Evolutionary conservation across 2,113 vertebrate genomes (phyloP).

Genomic region (Pampusana beccarii): DNA sequence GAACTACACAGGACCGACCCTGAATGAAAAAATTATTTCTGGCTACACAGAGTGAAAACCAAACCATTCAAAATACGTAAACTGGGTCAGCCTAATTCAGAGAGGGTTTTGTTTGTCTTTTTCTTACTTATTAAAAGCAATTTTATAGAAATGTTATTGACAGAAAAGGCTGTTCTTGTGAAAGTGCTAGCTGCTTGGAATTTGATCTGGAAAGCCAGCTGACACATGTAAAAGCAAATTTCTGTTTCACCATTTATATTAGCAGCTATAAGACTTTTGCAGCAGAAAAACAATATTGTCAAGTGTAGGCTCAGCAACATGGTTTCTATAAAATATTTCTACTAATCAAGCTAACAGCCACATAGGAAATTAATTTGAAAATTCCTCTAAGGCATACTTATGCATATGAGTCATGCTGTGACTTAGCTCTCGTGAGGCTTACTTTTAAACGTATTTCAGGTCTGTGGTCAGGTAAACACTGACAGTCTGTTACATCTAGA

Average conservation of each 20-base stretch:
- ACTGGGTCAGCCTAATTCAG: not conserved
- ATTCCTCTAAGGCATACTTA: constrained; percentile 10
- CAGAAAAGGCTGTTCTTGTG: not conserved
- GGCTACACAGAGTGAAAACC: not conserved
- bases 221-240: not conserved
- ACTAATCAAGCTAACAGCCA: not conserved
- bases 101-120: not conserved
- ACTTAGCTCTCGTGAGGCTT: not conserved
- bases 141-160: not conserved
- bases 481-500: not conserved
- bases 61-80: not conserved
- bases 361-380: constrained; percentile 1
- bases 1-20: not conserved
- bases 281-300: not conserved
- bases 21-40: not conserved
- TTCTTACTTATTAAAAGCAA: not conserved
- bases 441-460: not conserved
- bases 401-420: not conserved
- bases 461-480: not conserved
- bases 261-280: not conserved
- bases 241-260: not conserved
- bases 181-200: not conserved
- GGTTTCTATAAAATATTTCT: constrained; percentile 34
- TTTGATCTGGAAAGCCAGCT: not conserved
- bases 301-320: not conserved